A percentile compares a stretch with the other conserved stretches of the same genome.
These are phyloP conservation scores for Philantomba maxwellii DNA, from an alignment of 2,113 vertebrate genomes.

Conservation along the genomic window DNA sequence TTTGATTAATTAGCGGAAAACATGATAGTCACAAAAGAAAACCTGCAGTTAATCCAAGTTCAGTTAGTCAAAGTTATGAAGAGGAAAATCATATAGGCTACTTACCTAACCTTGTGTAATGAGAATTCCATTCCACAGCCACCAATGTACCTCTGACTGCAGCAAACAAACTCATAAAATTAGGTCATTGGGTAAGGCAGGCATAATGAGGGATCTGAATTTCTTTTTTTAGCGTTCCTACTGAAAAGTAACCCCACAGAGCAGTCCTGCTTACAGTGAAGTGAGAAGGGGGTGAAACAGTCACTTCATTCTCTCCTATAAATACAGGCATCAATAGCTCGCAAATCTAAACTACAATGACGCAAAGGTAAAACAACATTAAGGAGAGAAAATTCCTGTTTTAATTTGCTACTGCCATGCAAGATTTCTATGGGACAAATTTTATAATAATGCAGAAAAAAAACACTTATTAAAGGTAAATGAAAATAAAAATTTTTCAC, in stretches of 20 bases:
- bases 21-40: constrained; percentile 45
- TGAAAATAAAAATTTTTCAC: constrained; percentile 9
- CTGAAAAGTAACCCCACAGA: constrained; percentile 9
- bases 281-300: neutral
- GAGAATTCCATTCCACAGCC: constrained; percentile 28
- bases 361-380: neutral
- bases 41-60: constrained; percentile 44
- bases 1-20: constrained; percentile 65
- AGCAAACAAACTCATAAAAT: neutral
- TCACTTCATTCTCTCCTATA: neutral
- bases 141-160: neutral
- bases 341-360: neutral
- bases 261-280: neutral
- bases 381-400: constrained; percentile 23
- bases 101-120: neutral
- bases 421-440: neutral
- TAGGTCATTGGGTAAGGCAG: neutral
- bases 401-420: neutral
- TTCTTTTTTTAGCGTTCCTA: neutral
- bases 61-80: constrained; percentile 61
- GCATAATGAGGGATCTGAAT: neutral
- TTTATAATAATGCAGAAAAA: constrained; percentile 2
- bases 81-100: neutral
- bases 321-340: neutral
- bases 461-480: neutral